Base-by-base conservation (phyloP, 2,113 vertebrate genomes). In the Riparia riparia region DNA sequence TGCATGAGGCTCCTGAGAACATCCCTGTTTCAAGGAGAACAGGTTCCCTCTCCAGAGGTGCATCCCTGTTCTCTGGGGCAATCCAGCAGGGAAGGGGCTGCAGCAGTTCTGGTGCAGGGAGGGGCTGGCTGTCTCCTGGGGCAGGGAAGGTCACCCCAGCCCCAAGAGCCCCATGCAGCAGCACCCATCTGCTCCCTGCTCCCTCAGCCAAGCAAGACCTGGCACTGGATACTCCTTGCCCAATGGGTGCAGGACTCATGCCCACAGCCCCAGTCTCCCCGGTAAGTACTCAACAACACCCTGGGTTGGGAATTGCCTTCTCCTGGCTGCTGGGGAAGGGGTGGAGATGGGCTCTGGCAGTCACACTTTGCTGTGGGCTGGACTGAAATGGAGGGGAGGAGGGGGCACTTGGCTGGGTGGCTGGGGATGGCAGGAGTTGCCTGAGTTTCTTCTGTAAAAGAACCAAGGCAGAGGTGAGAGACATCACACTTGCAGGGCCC, bases 201-300 rank as follows among this genome's bases (percentile, higher is more conserved):
- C 66, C 61, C 84, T 91, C 96, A 98, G 98, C 94, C 82, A 98
- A 98, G 87, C 91, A 97, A n/a, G 97, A 98, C 73, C 94, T 85
- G 5, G 25, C 19, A 6, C 64, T 92, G 86, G 97, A 97, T 18
- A 69, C 91, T 15, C 57, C 93, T 3, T 10, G 13, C 17, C 50
- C 17, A 1, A 68, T 89, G n/a, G 15, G 76, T 2, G 1, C 90
- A 39, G 76, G 84, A 42, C 73, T 95, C 24, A 21, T 10, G 76
- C 63, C 96, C 15, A 2, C 21, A 0, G 42, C 61, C 14, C 81
- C 97, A 4, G 72, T 78, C 21, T 96, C 97, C 45, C 69, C 3
- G 96, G 98, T 98, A 98, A 97, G 98, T 66, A n/a, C 31, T 29
- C 4, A 1, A 3, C 18, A 65, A 29, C 3, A 7, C n/a, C 12